These are phyloP conservation scores for Drosophila anceps DNA, from an alignment of 2,888 invertebrate genomes.

Conservation along the genomic window DNA sequence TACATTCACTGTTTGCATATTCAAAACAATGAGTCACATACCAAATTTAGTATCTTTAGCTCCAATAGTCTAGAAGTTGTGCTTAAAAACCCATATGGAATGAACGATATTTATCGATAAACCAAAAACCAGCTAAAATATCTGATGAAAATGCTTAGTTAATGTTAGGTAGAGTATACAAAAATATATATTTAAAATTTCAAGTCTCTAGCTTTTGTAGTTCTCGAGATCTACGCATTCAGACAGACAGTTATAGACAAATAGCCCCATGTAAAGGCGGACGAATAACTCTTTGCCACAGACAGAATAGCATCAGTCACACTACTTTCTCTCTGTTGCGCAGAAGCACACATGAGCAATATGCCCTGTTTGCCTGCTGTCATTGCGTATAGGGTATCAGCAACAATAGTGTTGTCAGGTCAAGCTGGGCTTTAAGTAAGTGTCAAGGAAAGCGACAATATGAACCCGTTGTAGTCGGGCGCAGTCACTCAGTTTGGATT, in stretches of 20 bases:
- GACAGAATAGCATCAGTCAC: no score
- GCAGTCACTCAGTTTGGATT: constrained; percentile 23
- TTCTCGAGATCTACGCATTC: background rate
- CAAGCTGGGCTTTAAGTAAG: constrained; percentile 44
- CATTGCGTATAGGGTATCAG: background rate
- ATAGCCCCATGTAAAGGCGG: background rate
- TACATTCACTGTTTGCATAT: background rate
- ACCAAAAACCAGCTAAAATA: background rate
- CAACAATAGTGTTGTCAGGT: constrained; percentile 13
- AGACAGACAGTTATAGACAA: background rate
- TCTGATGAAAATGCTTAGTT: background rate
- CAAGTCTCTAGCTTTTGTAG: background rate
- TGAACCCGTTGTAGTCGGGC: constrained; percentile 43
- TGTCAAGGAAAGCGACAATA: constrained; percentile 37
- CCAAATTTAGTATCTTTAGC: background rate
- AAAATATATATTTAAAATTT: no score
- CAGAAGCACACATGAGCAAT: accelerated
- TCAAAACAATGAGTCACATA: background rate
- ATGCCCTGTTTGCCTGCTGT: background rate
- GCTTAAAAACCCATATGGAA: background rate
- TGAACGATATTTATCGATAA: background rate
- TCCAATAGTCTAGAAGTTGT: background rate
- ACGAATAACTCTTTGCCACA: background rate
- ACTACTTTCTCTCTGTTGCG: background rate
- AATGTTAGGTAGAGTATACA: background rate